phyloP scores from a whole-genome alignment of 2,888 invertebrate species.

The Amiota mariae region DNA sequence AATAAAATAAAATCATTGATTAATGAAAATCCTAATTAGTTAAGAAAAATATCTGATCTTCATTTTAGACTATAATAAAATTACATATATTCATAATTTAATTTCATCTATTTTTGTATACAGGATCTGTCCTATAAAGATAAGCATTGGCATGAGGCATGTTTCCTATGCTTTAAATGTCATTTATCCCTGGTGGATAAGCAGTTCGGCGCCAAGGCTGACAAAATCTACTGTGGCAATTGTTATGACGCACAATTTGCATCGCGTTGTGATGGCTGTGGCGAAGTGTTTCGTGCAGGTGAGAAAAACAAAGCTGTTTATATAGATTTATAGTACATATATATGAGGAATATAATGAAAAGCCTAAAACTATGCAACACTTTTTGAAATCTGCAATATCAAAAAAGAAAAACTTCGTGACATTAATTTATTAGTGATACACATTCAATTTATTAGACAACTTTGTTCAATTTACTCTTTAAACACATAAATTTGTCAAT shows the following conservation, averaged over 20 bases:
- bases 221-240: conserved; percentile 99
- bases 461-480: no score
- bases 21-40: no score
- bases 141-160: conserved; percentile 99
- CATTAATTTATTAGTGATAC: no score
- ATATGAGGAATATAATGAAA: no score
- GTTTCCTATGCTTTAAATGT: conserved; percentile 99
- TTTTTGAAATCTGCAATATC: no score
- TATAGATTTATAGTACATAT: no score
- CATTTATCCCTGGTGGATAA: conserved; percentile 98
- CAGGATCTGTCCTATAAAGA: conserved; percentile 99
- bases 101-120: conserved; percentile 49
- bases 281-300: conserved; percentile 99
- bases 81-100: conserved; percentile 28
- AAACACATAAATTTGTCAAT: no score
- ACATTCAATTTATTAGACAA: no score
- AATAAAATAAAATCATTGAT: no score
- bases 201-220: conserved; percentile 99
- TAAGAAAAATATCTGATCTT: conserved; percentile 27
- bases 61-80: not conserved
- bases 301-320: conserved; percentile 72
- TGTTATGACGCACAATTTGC: conserved; percentile 99
- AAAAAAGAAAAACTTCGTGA: no score
- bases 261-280: conserved; percentile 98
- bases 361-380: no score